A percentile compares a stretch with the other conserved stretches of the same genome.
Evolutionary conservation across 2,888 invertebrate genomes (phyloP).

Genomic region (Drosophila algonquin): DNA sequence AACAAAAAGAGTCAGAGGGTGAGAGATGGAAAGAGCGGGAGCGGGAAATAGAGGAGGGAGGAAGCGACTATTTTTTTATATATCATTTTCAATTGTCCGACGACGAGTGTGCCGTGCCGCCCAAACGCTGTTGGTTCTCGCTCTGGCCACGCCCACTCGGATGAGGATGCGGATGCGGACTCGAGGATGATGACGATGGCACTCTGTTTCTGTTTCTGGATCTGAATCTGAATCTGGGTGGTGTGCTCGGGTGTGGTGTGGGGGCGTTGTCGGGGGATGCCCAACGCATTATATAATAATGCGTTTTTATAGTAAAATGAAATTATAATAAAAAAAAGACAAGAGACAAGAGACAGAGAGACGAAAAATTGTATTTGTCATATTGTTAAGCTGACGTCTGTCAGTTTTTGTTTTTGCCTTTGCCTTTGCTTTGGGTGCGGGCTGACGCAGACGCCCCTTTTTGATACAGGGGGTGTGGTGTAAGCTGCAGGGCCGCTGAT

Average conservation of each 20-base stretch:
- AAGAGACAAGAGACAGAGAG: slow-evolving; percentile 32
- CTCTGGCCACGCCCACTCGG: slow-evolving; percentile 42
- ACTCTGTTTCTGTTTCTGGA: slow-evolving; percentile 41
- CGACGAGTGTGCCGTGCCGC: slow-evolving; percentile 51
- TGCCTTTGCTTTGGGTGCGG: slow-evolving; percentile 3
- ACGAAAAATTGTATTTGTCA: slow-evolving; percentile 79
- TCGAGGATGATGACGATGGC: slow-evolving; percentile 29
- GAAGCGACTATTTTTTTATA: slow-evolving; percentile 62
- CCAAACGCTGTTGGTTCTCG: slow-evolving; percentile 49
- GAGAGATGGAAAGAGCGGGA: neutral
- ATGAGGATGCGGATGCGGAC: slow-evolving; percentile 27
- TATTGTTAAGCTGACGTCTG: slow-evolving; percentile 78
- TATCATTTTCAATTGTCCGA: slow-evolving; percentile 75
- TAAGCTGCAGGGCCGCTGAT: slow-evolving; percentile 22
- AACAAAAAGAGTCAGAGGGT: slow-evolving; percentile 14
- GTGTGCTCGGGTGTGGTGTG: neutral
- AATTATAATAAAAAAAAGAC: slow-evolving; percentile 55
- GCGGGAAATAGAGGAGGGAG: slow-evolving; percentile 21
- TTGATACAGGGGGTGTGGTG: slow-evolving; percentile 2
- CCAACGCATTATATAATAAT: slow-evolving; percentile 76
- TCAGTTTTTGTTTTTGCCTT: slow-evolving; percentile 53
- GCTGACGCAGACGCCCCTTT: neutral
- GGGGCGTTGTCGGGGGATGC: slow-evolving; percentile 29
- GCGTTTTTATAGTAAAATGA: slow-evolving; percentile 73
- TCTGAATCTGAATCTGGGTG: neutral